Percentiles rank a stretch among this genome's conserved stretches.
Conservation (phyloP, 2,888 invertebrate genomes). For the Ceramica pisi region DNA sequence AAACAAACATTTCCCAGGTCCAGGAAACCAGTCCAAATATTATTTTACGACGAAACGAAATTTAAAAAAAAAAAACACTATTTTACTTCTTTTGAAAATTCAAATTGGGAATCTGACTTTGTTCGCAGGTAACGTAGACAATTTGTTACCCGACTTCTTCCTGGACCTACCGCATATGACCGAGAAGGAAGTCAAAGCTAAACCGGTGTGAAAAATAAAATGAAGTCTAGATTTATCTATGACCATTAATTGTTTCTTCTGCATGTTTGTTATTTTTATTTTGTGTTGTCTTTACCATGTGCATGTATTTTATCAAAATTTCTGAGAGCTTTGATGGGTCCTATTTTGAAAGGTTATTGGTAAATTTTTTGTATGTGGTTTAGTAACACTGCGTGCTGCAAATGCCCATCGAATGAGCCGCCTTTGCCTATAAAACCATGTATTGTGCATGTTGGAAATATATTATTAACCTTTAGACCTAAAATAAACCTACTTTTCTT, state of each 20-base stretch:
- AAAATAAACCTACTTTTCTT: background rate
- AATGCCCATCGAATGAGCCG: no score
- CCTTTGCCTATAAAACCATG: no score
- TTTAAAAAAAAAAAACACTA: slow-evolving; percentile 49
- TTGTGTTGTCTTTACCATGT: slow-evolving; percentile 39
- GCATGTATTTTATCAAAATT: background rate
- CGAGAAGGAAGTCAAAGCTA: slow-evolving; percentile 64
- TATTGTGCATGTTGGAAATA: slow-evolving; percentile 8
- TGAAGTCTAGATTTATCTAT: slow-evolving; percentile 61
- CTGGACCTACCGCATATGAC: slow-evolving; percentile 89
- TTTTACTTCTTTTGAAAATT: slow-evolving; percentile 49
- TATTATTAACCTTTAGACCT: background rate
- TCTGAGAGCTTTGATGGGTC: background rate
- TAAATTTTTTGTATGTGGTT: background rate
- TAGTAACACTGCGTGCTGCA: background rate
- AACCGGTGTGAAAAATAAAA: slow-evolving; percentile 78
- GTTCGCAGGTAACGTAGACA: slow-evolving; percentile 91
- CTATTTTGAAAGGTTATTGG: background rate
- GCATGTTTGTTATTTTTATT: slow-evolving; percentile 50
- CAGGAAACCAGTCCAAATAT: slow-evolving; percentile 55
- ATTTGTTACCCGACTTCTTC: slow-evolving; percentile 97
- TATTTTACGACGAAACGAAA: slow-evolving; percentile 20
- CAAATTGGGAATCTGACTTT: slow-evolving; percentile 75
- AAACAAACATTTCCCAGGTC: slow-evolving; percentile 29
- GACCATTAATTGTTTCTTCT: slow-evolving; percentile 74